These are phyloP conservation scores for Parus major DNA, from an alignment of 2,113 vertebrate genomes.

Conservation along the genomic window DNA sequence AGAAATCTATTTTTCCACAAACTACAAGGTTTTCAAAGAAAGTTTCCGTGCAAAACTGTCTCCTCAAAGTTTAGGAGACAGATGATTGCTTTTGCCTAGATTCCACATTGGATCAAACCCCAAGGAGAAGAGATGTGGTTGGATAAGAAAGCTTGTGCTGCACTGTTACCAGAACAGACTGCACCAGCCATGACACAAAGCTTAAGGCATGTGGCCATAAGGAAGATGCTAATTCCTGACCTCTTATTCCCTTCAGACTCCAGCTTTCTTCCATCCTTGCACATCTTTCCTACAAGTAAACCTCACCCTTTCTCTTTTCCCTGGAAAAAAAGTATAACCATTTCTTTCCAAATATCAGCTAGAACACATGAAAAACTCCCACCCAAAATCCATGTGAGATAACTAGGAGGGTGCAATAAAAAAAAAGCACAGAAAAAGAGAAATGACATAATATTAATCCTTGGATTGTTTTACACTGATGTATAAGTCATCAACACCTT, in stretches of 20 bases:
- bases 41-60: background rate
- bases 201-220: background rate
- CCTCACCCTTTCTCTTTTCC: background rate
- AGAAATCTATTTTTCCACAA: background rate
- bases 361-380: background rate
- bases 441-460: background rate
- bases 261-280: background rate
- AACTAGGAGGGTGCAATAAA: background rate
- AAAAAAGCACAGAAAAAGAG: background rate
- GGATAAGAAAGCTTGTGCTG: background rate
- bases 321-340: background rate
- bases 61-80: background rate
- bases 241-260: background rate
- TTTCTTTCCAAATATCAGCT: background rate
- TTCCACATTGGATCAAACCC: background rate
- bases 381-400: background rate
- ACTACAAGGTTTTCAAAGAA: background rate
- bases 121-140: background rate
- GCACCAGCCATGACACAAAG: background rate
- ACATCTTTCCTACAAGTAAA: background rate
- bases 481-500: background rate
- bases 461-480: rapidly evolving
- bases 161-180: background rate
- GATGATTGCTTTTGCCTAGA: background rate
- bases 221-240: background rate